phyloP scores from a whole-genome alignment of 2,113 vertebrate species.

The Antigone vipio region DNA sequence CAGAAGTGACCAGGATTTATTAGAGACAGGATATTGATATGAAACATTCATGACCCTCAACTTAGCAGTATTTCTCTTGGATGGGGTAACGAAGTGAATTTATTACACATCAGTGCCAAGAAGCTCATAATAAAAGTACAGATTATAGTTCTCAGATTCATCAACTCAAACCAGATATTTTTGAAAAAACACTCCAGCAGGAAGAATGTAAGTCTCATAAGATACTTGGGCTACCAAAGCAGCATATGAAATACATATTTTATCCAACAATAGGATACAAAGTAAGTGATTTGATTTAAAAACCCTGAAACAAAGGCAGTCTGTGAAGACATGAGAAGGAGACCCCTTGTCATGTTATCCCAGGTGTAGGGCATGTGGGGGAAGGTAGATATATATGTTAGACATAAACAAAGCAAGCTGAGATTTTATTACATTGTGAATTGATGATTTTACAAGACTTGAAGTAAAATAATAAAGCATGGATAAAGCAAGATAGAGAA shows the following conservation, averaged over 20 bases:
- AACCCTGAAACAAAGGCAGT: not conserved
- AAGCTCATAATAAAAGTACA: constrained; percentile 61
- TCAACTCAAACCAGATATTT: constrained; percentile 57
- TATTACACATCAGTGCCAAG: constrained; percentile 52
- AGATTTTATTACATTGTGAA: not conserved
- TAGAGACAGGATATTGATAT: constrained; percentile 60
- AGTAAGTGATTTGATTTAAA: not conserved
- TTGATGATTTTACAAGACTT: not conserved
- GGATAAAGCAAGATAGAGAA: not conserved
- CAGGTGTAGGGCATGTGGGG: not conserved
- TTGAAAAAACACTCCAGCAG: constrained; percentile 17
- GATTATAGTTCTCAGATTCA: constrained; percentile 52
- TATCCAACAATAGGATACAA: constrained; percentile 12
- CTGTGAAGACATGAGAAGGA: not conserved
- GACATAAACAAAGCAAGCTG: not conserved
- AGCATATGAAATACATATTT: constrained; percentile 41
- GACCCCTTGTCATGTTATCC: not conserved
- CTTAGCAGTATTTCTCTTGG: constrained; percentile 60
- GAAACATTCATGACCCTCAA: constrained; percentile 62
- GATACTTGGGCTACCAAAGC: not conserved
- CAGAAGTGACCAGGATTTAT: constrained; percentile 57
- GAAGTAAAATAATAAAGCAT: not conserved
- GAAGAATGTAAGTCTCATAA: constrained; percentile 21
- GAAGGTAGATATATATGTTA: not conserved
- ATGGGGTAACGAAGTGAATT: constrained; percentile 33